phyloP scores from a whole-genome alignment of 2,113 vertebrate species.

The Proterorhinus semilunaris region DNA sequence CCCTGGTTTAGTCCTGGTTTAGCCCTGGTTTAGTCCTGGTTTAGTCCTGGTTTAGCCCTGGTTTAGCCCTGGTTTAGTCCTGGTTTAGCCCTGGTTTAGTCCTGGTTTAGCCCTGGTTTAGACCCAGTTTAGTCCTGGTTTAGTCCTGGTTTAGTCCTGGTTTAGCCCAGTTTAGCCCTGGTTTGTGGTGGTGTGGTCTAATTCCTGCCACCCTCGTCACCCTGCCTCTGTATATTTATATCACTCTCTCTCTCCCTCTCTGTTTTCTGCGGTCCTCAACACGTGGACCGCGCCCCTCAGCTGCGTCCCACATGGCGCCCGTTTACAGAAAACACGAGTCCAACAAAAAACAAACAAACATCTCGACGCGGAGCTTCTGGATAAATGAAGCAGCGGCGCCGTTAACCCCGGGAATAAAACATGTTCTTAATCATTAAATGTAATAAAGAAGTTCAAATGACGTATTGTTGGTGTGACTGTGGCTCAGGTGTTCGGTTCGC shows the following conservation, averaged over 20 bases:
- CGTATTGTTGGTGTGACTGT: no score
- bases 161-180: background rate
- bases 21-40: background rate
- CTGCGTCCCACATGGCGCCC: background rate
- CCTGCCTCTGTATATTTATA: background rate
- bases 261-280: background rate
- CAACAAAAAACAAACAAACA: background rate
- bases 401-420: no score
- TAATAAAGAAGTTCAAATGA: no score
- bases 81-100: background rate
- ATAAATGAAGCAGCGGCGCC: no score
- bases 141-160: background rate
- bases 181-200: background rate
- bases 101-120: background rate
- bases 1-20: background rate
- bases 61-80: background rate
- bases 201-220: background rate
- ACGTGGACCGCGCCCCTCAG: background rate
- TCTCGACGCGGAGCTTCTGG: no score
- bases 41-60: no score
- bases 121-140: background rate
- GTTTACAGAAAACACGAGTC: background rate
- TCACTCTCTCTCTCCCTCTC: background rate
- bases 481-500: no score
- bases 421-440: no score